Conservation (phyloP, 2,888 invertebrate genomes). For the Phaedon cochleariae region DNA sequence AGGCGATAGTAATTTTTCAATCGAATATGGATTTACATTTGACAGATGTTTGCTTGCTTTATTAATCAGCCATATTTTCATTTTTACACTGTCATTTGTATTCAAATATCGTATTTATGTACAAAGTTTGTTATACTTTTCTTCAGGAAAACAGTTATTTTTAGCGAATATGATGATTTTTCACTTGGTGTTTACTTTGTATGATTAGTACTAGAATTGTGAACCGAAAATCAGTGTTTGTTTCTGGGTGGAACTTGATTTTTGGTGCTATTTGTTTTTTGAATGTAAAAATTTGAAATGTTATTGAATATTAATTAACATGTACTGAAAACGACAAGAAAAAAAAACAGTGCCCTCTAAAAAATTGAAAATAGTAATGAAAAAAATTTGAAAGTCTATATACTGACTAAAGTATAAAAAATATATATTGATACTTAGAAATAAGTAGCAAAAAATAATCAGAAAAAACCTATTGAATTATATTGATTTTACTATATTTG, state of each 20-base stretch:
- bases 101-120: constrained; percentile 28
- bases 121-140: constrained; percentile 39
- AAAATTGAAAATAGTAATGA: constrained; percentile 36
- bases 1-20: constrained; percentile 72
- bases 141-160: constrained; percentile 1
- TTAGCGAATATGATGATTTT: constrained; percentile 11
- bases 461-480: constrained; percentile 37
- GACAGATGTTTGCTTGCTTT: constrained; percentile 22
- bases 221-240: constrained; percentile 18
- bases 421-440: constrained; percentile 29
- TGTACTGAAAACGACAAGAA: constrained; percentile 32
- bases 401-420: background rate
- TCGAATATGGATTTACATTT: background rate
- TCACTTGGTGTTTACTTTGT: constrained; percentile 25
- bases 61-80: constrained; percentile 7
- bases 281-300: constrained; percentile 34
- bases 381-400: constrained; percentile 3
- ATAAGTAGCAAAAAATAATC: constrained; percentile 36
- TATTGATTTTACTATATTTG: constrained; percentile 50
- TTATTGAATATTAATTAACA: constrained; percentile 28
- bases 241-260: constrained; percentile 17
- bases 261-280: constrained; percentile 33
- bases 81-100: background rate
- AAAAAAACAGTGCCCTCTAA: constrained; percentile 35
- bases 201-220: constrained; percentile 18